Conservation (phyloP, 2,797 vertebrate genomes). For the Liparis tanakae region DNA sequence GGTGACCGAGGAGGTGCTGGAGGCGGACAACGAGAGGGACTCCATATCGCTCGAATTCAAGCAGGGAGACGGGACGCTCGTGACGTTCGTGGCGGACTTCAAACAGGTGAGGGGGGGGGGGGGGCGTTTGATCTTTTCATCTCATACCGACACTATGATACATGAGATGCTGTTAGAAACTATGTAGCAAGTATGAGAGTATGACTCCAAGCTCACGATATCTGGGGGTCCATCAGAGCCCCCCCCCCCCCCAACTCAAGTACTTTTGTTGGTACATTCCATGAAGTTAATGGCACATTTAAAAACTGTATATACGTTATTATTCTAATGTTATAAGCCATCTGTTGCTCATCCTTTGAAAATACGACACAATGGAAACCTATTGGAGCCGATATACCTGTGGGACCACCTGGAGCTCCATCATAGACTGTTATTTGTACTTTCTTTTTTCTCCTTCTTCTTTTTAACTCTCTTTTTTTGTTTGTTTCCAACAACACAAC, state of each 20-base stretch:
- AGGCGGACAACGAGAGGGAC: conserved; percentile 92
- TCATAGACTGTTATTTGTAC: neutral
- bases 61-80: conserved; percentile 90
- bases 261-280: neutral
- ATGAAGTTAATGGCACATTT: neutral
- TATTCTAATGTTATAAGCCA: neutral
- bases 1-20: conserved; percentile 92
- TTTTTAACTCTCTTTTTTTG: too few relatives aligned
- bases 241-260: neutral
- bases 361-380: neutral
- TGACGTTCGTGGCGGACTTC: conserved; percentile 93
- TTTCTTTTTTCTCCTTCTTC: neutral
- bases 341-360: neutral
- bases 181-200: neutral
- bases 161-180: neutral
- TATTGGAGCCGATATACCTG: too few relatives aligned
- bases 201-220: neutral
- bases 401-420: neutral
- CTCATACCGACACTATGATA: neutral
- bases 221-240: neutral
- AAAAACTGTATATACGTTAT: neutral
- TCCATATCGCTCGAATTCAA: conserved; percentile 91
- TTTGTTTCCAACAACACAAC: too few relatives aligned
- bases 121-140: neutral
- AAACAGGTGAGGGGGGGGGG: conserved; percentile 86